Base-by-base conservation (phyloP, 2,888 invertebrate genomes). In the Listrodromus nycthemerus region DNA sequence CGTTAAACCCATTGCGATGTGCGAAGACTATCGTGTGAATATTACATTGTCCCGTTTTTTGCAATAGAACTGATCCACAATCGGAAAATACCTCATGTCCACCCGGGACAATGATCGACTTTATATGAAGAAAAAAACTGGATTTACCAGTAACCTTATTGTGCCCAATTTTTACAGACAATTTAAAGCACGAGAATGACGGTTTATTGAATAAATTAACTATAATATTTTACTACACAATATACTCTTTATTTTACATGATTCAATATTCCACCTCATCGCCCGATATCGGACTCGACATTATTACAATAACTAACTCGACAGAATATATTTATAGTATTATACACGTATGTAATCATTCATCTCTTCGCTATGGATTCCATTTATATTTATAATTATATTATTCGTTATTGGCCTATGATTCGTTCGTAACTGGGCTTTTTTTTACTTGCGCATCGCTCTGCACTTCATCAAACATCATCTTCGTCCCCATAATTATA, bases 291-390 rank as follows among this genome's bases (percentile, higher is more conserved):
- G 86, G 87, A 86, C 88, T 86, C 86, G 87, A 89, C 88, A 89
- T 90, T 91, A 89, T 91, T 91, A 91, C 89, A 92, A 91, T 90
- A 88, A 88, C 89, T 91, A 91, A 80, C 69, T 91, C 85, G 88
- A 91, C 91, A 92, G 86, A 90, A 91, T 90, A 92, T 92, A 92
- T 92, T 90, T 91, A 92, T 92, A 92, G 91, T 92, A 92, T 90
- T 93, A 92, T 92, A 93, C 92, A 93, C 91, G 86, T 91, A 91
- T 91, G 91, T 89, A 88, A 83, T 80, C 89, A 89, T 87, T 90
- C 87, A 84, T 88, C 89, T 87, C 74, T 85, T 87, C 89, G 69
- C 88, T 91, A 91, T 91, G 90, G 87, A 90, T 90, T 90, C 88
- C 86, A 89, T 89, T 91, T 88, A 87, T 87, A 87, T 89, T 67